phyloP scores from a whole-genome alignment of 1,140 invertebrate species.

The Mylabris phalerata region DNA sequence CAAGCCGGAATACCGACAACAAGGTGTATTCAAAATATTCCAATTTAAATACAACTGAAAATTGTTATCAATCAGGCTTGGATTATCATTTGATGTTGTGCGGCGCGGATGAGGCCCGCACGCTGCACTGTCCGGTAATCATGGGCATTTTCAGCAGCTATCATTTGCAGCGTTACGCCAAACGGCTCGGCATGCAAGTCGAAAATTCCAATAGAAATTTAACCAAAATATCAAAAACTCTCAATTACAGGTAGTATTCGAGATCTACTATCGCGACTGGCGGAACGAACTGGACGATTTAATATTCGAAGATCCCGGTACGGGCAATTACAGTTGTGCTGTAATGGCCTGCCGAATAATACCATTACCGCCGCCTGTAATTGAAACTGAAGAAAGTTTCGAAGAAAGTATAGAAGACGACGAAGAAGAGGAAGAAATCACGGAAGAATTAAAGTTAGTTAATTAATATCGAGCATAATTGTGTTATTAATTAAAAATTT shows the following conservation, averaged over 20 bases:
- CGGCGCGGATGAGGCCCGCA: constrained; percentile 43
- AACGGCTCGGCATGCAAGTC: constrained; percentile 43
- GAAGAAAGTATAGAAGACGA: too few species aligned
- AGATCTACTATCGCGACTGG: constrained; percentile 52
- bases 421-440: too few species aligned
- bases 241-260: constrained; percentile 34
- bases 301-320: constrained; percentile 50
- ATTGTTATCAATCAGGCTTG: constrained; percentile 26
- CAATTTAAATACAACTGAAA: too few species aligned
- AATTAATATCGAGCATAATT: too few species aligned
- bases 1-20: constrained; percentile 40
- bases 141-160: constrained; percentile 50
- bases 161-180: constrained; percentile 44
- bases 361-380: constrained; percentile 8
- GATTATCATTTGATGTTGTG: constrained; percentile 44
- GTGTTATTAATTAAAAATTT: too few species aligned
- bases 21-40: constrained; percentile 24
- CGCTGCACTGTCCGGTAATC: constrained; percentile 45
- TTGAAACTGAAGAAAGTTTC: too few species aligned
- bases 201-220: background rate
- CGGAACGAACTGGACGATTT: constrained; percentile 46
- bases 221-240: background rate
- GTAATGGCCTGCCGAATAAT: constrained; percentile 46
- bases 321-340: constrained; percentile 53
- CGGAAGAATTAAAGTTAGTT: too few species aligned